Percentiles rank a stretch among this genome's conserved stretches.
Conservation (phyloP, 2,113 vertebrate species). For the Lepus americanus region DNA sequence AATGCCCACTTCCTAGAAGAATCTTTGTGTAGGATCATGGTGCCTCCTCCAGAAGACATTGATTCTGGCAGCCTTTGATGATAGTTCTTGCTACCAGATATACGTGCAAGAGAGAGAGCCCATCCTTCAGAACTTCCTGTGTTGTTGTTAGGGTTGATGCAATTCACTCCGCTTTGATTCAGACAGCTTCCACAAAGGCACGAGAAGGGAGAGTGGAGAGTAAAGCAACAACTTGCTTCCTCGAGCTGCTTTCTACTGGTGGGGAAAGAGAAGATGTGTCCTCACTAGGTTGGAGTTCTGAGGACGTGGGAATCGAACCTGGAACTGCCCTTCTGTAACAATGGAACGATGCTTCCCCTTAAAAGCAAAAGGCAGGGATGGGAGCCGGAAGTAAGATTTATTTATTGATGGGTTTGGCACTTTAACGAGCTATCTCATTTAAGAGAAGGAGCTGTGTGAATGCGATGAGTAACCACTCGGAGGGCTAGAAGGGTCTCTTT, state of each 20-base stretch:
- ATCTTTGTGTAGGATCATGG: not conserved
- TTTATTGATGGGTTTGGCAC: not conserved
- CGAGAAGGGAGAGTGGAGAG: not conserved
- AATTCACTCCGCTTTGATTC: not conserved
- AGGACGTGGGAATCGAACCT: not conserved
- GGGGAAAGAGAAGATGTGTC: not conserved
- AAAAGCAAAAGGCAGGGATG: not conserved
- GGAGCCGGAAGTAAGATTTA: not conserved
- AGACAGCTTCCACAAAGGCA: not conserved
- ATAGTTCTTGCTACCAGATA: not conserved
- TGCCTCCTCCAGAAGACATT: not conserved
- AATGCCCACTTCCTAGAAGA: too few relatives aligned
- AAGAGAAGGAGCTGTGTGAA: conserved; percentile 21
- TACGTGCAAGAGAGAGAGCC: too few relatives aligned
- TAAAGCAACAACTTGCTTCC: not conserved
- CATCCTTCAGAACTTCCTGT: not conserved
- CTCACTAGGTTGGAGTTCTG: not conserved
- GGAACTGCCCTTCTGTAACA: not conserved
- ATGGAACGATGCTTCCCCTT: not conserved
- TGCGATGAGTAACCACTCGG: not conserved
- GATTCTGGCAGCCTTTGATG: not conserved
- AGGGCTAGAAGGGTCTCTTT: not conserved
- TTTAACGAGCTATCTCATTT: conserved; percentile 39
- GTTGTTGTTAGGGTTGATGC: not conserved
- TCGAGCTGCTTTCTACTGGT: not conserved